Conservation (phyloP, 2,888 invertebrate genomes). For the Drosophila anomalata region DNA sequence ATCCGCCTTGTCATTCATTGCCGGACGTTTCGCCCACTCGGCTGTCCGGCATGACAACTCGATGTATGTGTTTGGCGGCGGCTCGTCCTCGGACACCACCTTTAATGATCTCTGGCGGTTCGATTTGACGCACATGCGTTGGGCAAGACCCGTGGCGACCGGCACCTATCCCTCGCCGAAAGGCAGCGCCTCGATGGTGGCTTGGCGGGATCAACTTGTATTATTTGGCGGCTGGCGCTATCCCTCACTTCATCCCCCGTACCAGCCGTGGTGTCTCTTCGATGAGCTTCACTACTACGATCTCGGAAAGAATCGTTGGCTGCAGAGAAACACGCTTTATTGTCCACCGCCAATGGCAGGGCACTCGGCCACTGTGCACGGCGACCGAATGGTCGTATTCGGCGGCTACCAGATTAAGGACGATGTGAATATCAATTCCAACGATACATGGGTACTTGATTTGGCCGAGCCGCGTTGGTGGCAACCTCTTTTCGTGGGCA, state of each 20-base stretch:
- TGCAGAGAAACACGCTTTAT: constrained; percentile 65
- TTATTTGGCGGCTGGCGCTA: constrained; percentile 98
- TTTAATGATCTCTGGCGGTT: constrained; percentile 98
- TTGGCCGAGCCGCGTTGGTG: constrained; percentile 91
- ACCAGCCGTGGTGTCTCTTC: constrained; percentile 94
- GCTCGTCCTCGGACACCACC: constrained; percentile 96
- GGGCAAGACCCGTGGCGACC: constrained; percentile 93
- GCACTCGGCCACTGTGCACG: constrained; percentile 94
- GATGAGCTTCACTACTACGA: constrained; percentile 96
- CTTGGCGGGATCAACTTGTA: constrained; percentile 91
- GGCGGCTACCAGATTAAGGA: constrained; percentile 87
- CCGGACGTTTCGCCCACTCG: constrained; percentile 96
- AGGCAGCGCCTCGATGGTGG: constrained; percentile 96
- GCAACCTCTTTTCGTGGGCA: constrained; percentile 87
- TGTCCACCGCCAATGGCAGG: constrained; percentile 89
- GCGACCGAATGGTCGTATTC: constrained; percentile 93
- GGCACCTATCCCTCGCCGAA: constrained; percentile 95
- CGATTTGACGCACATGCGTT: constrained; percentile 92
- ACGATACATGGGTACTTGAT: constrained; percentile 95
- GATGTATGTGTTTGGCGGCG: constrained; percentile 98
- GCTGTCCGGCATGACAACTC: constrained; percentile 92
- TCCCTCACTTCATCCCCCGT: constrained; percentile 93
- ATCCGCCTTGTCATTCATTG: constrained; percentile 88
- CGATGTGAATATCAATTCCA: constrained; percentile 86
- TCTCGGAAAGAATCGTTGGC: constrained; percentile 92